These are phyloP conservation scores for Melanotaenia pygmaea DNA, from an alignment of 2,797 vertebrate species.

Conservation along the genomic window DNA sequence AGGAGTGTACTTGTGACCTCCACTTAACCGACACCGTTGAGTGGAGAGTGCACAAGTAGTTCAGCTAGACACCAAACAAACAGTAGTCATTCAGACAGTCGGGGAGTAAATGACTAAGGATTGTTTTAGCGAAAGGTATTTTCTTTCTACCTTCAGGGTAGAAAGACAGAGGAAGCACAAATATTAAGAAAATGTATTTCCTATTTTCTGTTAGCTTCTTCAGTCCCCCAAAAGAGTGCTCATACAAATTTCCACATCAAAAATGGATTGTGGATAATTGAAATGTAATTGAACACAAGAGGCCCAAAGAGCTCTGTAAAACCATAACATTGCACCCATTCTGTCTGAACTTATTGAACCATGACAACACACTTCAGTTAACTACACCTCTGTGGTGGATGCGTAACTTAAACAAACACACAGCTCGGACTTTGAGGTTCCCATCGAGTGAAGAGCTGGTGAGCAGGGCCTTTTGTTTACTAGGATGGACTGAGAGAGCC, in stretches of 20 bases:
- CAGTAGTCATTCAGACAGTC: conserved; percentile 39
- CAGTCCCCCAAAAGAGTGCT: neutral
- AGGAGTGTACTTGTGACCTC: conserved; percentile 65
- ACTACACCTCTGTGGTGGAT: conserved; percentile 49
- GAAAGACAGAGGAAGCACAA: conserved; percentile 18
- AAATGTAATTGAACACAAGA: conserved; percentile 32
- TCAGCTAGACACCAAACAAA: conserved; percentile 50
- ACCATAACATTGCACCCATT: conserved; percentile 31
- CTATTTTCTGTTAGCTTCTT: conserved; percentile 6
- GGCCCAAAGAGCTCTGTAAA: conserved; percentile 48
- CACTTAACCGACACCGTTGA: conserved; percentile 47
- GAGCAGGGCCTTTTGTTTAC: conserved; percentile 64
- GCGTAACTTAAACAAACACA: conserved; percentile 68
- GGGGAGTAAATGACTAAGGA: conserved; percentile 21
- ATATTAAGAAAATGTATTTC: conserved; percentile 18
- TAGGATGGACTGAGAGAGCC: conserved; percentile 42
- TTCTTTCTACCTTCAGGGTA: conserved; percentile 18
- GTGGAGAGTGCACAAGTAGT: conserved; percentile 63
- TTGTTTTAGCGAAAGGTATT: conserved; percentile 23
- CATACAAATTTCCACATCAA: conserved; percentile 12
- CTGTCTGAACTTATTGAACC: conserved; percentile 40
- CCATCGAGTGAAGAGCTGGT: conserved; percentile 55
- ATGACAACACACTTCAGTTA: conserved; percentile 55
- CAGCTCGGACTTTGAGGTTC: conserved; percentile 59
- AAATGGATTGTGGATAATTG: conserved; percentile 6